Evolutionary conservation across 2,888 invertebrate genomes (phyloP).

Genomic region (Lathronympha strigana): DNA sequence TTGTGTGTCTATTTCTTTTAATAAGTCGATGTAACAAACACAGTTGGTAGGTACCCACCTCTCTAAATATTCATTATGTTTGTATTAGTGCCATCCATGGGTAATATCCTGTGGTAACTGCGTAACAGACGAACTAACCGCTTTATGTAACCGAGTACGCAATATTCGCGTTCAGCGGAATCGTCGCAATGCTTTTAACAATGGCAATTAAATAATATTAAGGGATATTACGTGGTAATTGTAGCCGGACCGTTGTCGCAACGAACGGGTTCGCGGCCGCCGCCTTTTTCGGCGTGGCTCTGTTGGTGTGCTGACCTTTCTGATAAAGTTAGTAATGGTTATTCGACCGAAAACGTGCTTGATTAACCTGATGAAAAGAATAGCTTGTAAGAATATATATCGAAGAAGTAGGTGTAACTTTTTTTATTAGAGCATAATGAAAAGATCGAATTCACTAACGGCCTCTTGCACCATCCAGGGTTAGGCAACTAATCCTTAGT

Average conservation of each 20-base stretch:
- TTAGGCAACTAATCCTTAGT: too few relatives aligned
- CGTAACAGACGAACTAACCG: constrained; percentile 15
- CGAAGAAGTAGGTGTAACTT: too few relatives aligned
- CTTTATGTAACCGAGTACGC: constrained; percentile 35
- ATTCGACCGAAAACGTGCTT: not conserved
- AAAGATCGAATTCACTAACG: too few relatives aligned
- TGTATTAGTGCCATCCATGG: constrained; percentile 1
- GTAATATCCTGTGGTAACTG: not conserved
- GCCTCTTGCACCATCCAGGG: too few relatives aligned
- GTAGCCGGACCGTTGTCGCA: constrained; percentile 16
- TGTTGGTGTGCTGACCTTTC: constrained; percentile 38
- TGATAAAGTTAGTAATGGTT: constrained; percentile 1
- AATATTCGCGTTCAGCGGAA: constrained; percentile 24
- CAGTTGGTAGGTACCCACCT: not conserved
- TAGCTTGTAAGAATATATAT: too few relatives aligned
- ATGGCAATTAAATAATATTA: constrained; percentile 36
- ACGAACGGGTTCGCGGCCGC: constrained; percentile 24
- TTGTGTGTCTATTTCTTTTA: too few relatives aligned
- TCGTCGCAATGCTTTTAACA: constrained; percentile 31
- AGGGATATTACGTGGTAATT: constrained; percentile 29
- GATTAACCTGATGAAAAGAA: not conserved
- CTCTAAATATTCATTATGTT: not conserved
- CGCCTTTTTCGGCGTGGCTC: constrained; percentile 30
- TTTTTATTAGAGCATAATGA: too few relatives aligned
- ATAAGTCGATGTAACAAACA: too few relatives aligned